Base-by-base conservation (phyloP, 1,140 invertebrate species). In the Stegodyphus mimosarum region DNA sequence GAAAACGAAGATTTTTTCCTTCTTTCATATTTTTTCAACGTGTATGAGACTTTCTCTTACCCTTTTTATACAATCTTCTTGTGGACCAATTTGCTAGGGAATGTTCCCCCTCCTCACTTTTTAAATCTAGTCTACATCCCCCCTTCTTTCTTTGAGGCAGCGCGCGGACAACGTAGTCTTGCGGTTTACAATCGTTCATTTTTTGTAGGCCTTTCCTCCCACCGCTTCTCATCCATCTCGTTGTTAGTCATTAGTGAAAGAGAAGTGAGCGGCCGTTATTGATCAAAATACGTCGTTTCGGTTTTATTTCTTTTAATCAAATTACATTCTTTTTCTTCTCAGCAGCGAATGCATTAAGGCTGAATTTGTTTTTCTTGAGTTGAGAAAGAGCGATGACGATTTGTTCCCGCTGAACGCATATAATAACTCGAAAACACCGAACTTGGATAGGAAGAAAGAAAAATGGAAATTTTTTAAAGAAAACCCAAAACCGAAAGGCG, bases 41-140 rank as follows among this genome's bases (percentile, higher is more conserved):
- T 33, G 33, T 33, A 33, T 33, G 33, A 33, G 33, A 33, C 33
- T 33, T 33, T 33, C 33, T 33, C 33, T 33, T 33, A n/a, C 33
- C 33, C 33, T 33, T 33, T 33, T 71, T 71, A 50, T 71, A 48
- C 69, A 71, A 71, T 71, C 33, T 67, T 49, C 69, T 50, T 7
- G n/a, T 6, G 69, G 10, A 71, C 18, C 69, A 71, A 71, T 71
- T 71, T 71, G 33, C 49, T 50, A 11, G 9, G 6, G 5, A 71
- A 71, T 11, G 11, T 9, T 71, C 49, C 15, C 49, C 18, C 48
- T 18, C 66, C 33, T 71, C 9, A 13, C 69, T 71, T 11, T 71
- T 50, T 13, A 71, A 71, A 49, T 50, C 15, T 5, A 10, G 7
- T 60, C 69, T 33, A 10, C 55, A 15, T 2, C 15, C 69, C 69